Base-by-base conservation (phyloP, 2,888 invertebrate genomes). In the Apotomis betuletana region DNA sequence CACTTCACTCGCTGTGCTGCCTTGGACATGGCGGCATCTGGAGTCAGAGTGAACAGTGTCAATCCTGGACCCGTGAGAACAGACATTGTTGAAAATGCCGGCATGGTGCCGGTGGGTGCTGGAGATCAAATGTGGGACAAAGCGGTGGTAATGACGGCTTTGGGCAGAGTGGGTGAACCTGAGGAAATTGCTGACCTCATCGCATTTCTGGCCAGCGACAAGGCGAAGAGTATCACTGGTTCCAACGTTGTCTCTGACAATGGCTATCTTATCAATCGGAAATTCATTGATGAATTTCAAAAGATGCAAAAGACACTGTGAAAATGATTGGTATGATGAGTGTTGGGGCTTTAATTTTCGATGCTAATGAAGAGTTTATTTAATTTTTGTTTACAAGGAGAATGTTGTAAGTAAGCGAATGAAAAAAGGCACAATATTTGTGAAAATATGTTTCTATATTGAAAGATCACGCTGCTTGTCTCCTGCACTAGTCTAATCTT, bases 121-220 rank as follows among this genome's bases (percentile, higher is more conserved):
- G 41, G 9, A 6, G 69, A 49, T 9, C 3, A 9, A 4, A 5
- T 9, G 10, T 69, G 63, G 62, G 57, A 69, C 3, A 0, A 12
- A 41, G 0, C 6, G n/a, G 57, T 15, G 49, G 36, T 13, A 4
- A 5, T 12, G 12, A 70, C 61, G 5, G 57, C 73, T 41, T 74
- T 63, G 63, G 51, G 27, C 10, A 74, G n/a, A 51, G 69, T 69
- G 1, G 57, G 68, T 1, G 74, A 76, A 5, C 41, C 77, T 0
- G 74, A 75, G 9, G 78, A 84, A 54, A 75, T 84, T 0, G 83
- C 77, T 0, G 78, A 83, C n/a, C 6, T 83, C 3, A 79, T 83
- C 0, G n/a, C 79, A n/a, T 84, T 74, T 46, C 10, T 85, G 5
- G 83, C 83, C 0, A 80, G 83, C 70, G 81, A 83, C 4, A 83